Evolutionary conservation across 1,140 invertebrate genomes (phyloP).

Genomic region (Euborellia annulipes): DNA sequence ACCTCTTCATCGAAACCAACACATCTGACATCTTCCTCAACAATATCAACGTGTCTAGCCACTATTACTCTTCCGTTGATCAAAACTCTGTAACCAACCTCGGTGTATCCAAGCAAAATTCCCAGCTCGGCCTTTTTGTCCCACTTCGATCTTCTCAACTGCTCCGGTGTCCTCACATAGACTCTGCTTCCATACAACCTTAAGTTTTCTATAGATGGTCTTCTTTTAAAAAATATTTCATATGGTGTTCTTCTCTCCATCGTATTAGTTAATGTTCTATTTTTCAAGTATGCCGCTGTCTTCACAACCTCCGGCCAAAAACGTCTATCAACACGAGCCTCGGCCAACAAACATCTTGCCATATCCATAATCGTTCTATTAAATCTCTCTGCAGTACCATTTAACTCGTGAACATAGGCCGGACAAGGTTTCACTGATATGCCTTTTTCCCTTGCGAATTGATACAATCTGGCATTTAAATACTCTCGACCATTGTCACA

Average conservation of each 20-base stretch:
- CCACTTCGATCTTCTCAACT: slow-evolving; percentile 10
- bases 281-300: slow-evolving; percentile 20
- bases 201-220: slow-evolving; percentile 17
- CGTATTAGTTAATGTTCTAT: slow-evolving; percentile 20
- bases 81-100: slow-evolving; percentile 14
- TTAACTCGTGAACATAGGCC: too few relatives aligned
- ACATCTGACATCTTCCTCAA: slow-evolving; percentile 9
- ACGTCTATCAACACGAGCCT: slow-evolving; percentile 15
- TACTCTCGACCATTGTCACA: slow-evolving; percentile 28
- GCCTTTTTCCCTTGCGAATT: slow-evolving; percentile 16
- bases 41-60: slow-evolving; percentile 15
- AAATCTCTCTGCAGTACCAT: too few relatives aligned
- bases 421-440: slow-evolving; percentile 8
- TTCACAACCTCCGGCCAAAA: slow-evolving; percentile 22
- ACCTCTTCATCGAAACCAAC: too few relatives aligned
- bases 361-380: too few relatives aligned
- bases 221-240: slow-evolving; percentile 17
- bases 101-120: slow-evolving; percentile 14
- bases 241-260: slow-evolving; percentile 16
- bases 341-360: slow-evolving; percentile 12
- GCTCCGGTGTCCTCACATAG: slow-evolving; percentile 12
- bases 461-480: slow-evolving; percentile 18
- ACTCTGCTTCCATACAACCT: slow-evolving; percentile 15
- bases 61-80: slow-evolving; percentile 15
- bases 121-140: slow-evolving; percentile 14